Evolutionary conservation across 1,140 invertebrate species (phyloP).

Genomic region (Leguminivora glycinivorella): DNA sequence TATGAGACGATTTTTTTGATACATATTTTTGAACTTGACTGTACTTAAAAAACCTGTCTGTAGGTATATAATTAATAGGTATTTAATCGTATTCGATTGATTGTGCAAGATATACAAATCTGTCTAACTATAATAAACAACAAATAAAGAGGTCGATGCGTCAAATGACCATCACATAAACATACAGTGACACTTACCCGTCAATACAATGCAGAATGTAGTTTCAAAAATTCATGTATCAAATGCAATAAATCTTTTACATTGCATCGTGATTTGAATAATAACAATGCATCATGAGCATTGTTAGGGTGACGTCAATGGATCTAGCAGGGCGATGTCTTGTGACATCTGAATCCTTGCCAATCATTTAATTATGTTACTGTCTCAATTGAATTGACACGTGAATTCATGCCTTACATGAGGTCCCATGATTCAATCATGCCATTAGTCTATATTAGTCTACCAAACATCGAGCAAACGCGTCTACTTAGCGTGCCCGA

Average conservation of each 20-base stretch:
- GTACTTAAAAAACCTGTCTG: too few species aligned
- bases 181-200: background rate
- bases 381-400: background rate
- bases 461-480: too few species aligned
- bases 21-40: too few species aligned
- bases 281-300: background rate
- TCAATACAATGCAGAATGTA: background rate
- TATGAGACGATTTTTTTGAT: too few species aligned
- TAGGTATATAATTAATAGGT: background rate
- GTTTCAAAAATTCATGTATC: background rate
- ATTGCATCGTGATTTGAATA: background rate
- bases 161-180: background rate
- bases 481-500: too few species aligned
- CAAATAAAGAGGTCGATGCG: background rate
- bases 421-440: background rate
- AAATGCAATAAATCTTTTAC: constrained; percentile 9
- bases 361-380: constrained; percentile 9
- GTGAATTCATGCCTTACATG: background rate
- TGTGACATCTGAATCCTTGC: constrained; percentile 6
- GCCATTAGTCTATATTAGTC: background rate
- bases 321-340: constrained; percentile 1
- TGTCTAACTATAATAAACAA: background rate
- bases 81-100: background rate
- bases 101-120: background rate
- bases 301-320: constrained; percentile 4